Evolutionary conservation across 2,888 invertebrate genomes (phyloP), one percentile per base, ranked within the genome.

Genomic region (Spilosoma lubricipeda): DNA sequence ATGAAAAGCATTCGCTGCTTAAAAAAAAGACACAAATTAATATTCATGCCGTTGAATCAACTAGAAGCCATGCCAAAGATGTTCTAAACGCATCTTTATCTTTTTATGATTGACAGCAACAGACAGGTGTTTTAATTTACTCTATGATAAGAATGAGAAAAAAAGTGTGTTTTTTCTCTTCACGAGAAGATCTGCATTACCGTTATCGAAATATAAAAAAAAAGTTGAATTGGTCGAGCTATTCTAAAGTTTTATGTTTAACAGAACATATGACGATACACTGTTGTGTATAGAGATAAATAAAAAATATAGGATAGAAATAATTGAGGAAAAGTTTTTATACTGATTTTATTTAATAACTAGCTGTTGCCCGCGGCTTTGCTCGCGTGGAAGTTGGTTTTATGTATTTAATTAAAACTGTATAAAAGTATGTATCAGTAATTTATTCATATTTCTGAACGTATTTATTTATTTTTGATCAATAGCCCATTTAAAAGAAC

Each of bases 281-380:
- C 9, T 56, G 2, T 56, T 56, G 1, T 3, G 2, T 56, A 23
- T n/a, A 48, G 18, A 48, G 73, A 76, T 82, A 85, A 82, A 79
- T 70, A 82, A 85, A 86, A 85, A 84, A 76, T 81, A 83, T 86
- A 85, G 82, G 71, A 76, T 80, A 80, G 78, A 88, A 86, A 82
- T 85, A 88, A 86, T 86, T 85, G 88, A 88, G 89, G 86, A 87
- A 89, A 90, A 90, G 83, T 89, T 90, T 83, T 70, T 76, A 79
- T 86, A 86, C 88, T 88, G 89, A 90, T 91, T 90, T 92, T 91
- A 90, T 91, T 90, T 90, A 85, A 83, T 93, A 93, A n/a, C n/a
- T n/a, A n/a, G n/a, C n/a, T n/a, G n/a, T n/a, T n/a, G n/a, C n/a
- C n/a, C n/a, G n/a, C n/a, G n/a, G n/a, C n/a, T n/a, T n/a, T n/a